Evolutionary conservation across 1,140 invertebrate genomes (phyloP).

Genomic region (Mizuhopecten yessoensis): DNA sequence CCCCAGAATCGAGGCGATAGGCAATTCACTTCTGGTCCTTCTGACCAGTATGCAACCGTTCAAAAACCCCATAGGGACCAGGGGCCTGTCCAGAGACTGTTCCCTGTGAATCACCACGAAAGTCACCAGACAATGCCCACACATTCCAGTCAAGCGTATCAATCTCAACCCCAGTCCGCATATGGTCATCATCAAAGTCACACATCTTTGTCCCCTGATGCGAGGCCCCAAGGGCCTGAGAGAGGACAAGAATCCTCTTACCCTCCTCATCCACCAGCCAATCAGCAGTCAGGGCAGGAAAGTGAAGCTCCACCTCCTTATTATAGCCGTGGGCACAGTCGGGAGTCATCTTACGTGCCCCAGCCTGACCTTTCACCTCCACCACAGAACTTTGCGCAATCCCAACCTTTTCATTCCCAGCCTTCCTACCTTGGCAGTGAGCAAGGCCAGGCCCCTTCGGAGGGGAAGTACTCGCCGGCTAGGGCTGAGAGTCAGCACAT

Average conservation of each 20-base stretch:
- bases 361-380: not conserved
- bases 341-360: not conserved
- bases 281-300: conserved; percentile 30
- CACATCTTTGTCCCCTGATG: not conserved
- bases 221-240: not conserved
- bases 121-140: not conserved
- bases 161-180: not conserved
- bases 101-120: not conserved
- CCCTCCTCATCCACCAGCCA: not conserved
- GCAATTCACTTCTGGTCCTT: not conserved
- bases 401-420: conserved; percentile 40
- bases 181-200: not conserved
- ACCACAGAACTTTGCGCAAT: not conserved
- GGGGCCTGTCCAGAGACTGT: not conserved
- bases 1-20: not conserved
- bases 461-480: conserved; percentile 42
- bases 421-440: not conserved
- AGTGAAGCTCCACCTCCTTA: conserved; percentile 49
- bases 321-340: conserved; percentile 35
- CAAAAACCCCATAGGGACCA: not conserved
- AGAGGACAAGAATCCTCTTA: not conserved
- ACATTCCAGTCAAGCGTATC: conserved; percentile 17
- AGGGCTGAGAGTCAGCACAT: conserved; percentile 37
- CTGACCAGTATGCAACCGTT: not conserved
- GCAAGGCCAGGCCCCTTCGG: not conserved